phyloP scores from a whole-genome alignment of 2,888 invertebrate species.

The Mimumesa dahlbomi region DNA sequence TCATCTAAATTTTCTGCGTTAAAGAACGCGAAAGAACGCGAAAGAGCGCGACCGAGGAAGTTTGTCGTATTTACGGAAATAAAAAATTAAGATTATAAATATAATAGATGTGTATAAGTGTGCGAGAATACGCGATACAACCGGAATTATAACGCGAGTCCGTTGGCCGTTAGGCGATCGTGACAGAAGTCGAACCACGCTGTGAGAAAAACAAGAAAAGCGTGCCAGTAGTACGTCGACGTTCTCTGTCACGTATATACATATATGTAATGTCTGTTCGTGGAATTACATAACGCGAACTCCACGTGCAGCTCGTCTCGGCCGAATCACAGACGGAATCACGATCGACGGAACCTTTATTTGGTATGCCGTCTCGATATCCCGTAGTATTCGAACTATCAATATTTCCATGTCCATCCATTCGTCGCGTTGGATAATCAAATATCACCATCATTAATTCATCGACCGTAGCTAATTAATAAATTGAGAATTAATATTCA shows the following conservation, averaged over 20 bases:
- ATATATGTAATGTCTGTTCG: constrained; percentile 41
- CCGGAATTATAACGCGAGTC: neutral
- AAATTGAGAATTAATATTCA: too few relatives aligned
- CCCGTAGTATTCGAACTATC: constrained; percentile 24
- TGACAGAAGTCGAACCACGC: neutral
- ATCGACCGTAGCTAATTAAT: too few relatives aligned
- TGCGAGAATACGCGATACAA: neutral
- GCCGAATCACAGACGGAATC: constrained; percentile 37
- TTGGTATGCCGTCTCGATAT: constrained; percentile 32
- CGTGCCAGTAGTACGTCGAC: constrained; percentile 44
- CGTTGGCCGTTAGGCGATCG: neutral
- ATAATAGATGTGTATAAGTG: too few relatives aligned
- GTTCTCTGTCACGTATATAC: constrained; percentile 35
- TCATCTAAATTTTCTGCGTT: too few relatives aligned
- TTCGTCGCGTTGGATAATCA: too few relatives aligned
- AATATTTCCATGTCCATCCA: too few relatives aligned
- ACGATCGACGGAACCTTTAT: constrained; percentile 15
- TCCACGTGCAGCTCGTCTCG: constrained; percentile 44
- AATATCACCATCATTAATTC: too few relatives aligned
- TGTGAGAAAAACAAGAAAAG: constrained; percentile 51
- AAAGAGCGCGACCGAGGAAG: too few relatives aligned
- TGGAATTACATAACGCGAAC: constrained; percentile 49
- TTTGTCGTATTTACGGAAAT: too few relatives aligned
- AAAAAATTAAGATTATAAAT: too few relatives aligned
- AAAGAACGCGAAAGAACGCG: too few relatives aligned